phyloP scores from a whole-genome alignment of 2,113 vertebrate species.

The Thamnaconus septentrionalis region DNA sequence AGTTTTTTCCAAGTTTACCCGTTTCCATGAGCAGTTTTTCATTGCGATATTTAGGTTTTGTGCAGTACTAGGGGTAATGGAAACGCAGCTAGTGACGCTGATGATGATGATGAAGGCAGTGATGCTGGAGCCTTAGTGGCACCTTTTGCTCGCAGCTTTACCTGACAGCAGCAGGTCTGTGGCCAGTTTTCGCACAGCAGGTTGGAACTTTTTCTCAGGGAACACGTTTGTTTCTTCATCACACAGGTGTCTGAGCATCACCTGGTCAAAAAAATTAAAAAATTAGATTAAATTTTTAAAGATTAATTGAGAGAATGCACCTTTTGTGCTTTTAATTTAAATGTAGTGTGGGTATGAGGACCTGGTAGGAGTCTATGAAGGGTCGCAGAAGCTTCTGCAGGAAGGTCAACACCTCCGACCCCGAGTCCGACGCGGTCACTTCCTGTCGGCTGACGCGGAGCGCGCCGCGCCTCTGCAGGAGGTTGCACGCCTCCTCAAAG shows the following conservation, averaged over 20 bases:
- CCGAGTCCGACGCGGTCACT: constrained; percentile 74
- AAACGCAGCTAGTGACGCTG: too few relatives aligned
- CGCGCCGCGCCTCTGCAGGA: constrained; percentile 82
- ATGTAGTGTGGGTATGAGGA: constrained; percentile 38
- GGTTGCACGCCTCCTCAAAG: constrained; percentile 90
- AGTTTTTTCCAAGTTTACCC: background rate
- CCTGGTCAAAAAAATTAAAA: constrained; percentile 63
- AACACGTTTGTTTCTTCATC: constrained; percentile 73
- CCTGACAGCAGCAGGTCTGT: constrained; percentile 84
- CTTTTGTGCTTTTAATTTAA: background rate
- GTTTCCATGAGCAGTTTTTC: too few relatives aligned
- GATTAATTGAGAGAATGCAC: too few relatives aligned
- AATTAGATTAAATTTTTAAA: too few relatives aligned
- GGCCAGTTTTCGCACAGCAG: constrained; percentile 75
- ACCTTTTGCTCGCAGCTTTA: constrained; percentile 47
- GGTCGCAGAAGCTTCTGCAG: constrained; percentile 84
- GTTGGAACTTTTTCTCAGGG: constrained; percentile 81
- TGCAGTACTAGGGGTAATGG: too few relatives aligned
- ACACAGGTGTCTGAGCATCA: constrained; percentile 83
- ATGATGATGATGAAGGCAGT: too few relatives aligned
- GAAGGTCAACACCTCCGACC: constrained; percentile 75
- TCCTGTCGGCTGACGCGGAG: constrained; percentile 72
- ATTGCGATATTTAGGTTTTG: too few relatives aligned
- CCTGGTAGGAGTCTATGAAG: constrained; percentile 91
- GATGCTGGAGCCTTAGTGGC: background rate